Conservation (phyloP, 2,113 vertebrate genomes). For the Semicossyphus pulcher region DNA sequence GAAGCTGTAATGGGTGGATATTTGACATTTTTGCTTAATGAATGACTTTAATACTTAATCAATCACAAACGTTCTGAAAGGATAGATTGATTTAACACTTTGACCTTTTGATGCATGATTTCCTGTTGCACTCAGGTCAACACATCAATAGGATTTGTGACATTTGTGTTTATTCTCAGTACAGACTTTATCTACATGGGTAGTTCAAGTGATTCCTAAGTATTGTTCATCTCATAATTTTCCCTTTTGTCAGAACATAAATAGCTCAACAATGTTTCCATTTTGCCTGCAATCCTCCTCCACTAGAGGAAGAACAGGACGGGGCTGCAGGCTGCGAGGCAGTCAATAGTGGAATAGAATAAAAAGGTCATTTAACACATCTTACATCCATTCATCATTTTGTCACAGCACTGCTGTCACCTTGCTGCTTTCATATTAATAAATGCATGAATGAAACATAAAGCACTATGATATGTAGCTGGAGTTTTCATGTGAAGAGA, state of each 20-base stretch:
- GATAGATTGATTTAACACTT: not conserved
- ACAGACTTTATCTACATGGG: not conserved
- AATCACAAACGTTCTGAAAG: not conserved
- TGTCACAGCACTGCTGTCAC: constrained; percentile 17
- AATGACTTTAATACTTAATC: not conserved
- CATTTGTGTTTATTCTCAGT: not conserved
- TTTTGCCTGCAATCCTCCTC: not conserved
- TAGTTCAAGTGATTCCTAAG: not conserved
- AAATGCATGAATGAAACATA: constrained; percentile 47
- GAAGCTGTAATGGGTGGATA: not conserved
- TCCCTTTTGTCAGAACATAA: not conserved
- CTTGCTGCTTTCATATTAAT: constrained; percentile 1
- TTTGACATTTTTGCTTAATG: not conserved
- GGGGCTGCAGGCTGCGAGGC: not conserved
- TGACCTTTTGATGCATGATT: not conserved
- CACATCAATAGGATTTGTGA: too few relatives aligned
- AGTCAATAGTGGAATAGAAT: not conserved
- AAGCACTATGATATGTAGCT: not conserved
- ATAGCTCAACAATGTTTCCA: not conserved
- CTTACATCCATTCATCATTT: constrained; percentile 34
- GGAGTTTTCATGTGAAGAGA: not conserved
- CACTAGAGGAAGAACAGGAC: not conserved
- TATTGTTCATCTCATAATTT: not conserved
- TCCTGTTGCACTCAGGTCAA: not conserved
- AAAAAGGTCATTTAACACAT: constrained; percentile 41